phyloP scores from a whole-genome alignment of 2,113 vertebrate genomes.

The Dermatemys mawii region DNA sequence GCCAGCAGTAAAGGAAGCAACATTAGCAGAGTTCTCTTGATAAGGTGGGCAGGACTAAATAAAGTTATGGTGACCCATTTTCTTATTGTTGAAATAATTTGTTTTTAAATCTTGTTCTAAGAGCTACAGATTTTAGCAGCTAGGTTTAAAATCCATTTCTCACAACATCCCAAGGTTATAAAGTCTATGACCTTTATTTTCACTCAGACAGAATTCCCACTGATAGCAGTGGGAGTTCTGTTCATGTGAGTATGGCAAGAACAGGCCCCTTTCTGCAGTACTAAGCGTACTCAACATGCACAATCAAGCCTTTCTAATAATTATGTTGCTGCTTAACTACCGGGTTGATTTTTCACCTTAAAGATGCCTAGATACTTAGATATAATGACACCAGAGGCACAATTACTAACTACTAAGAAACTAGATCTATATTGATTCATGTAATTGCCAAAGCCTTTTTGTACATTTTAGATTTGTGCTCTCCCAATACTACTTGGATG shows the following conservation, averaged over 20 bases:
- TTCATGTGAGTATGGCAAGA: neutral
- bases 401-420: neutral
- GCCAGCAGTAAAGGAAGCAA: neutral
- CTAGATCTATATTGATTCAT: rapidly evolving
- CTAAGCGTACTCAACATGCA: neutral
- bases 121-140: neutral
- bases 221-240: neutral
- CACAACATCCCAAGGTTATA: neutral
- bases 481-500: neutral
- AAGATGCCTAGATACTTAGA: neutral
- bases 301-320: neutral
- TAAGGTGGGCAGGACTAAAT: conserved; percentile 7
- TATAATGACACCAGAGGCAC: neutral
- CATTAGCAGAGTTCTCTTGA: conserved; percentile 53
- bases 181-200: conserved; percentile 33
- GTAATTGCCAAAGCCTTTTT: neutral
- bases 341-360: neutral
- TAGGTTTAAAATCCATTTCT: neutral
- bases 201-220: neutral
- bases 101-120: neutral
- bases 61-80: conserved; percentile 9
- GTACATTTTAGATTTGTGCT: neutral
- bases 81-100: conserved; percentile 13
- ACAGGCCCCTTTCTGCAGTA: neutral
- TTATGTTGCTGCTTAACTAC: neutral